These are phyloP conservation scores for Mesocentrotus franciscanus DNA, from an alignment of 53 echinoderm and acorn worm species.

Conservation along the genomic window DNA sequence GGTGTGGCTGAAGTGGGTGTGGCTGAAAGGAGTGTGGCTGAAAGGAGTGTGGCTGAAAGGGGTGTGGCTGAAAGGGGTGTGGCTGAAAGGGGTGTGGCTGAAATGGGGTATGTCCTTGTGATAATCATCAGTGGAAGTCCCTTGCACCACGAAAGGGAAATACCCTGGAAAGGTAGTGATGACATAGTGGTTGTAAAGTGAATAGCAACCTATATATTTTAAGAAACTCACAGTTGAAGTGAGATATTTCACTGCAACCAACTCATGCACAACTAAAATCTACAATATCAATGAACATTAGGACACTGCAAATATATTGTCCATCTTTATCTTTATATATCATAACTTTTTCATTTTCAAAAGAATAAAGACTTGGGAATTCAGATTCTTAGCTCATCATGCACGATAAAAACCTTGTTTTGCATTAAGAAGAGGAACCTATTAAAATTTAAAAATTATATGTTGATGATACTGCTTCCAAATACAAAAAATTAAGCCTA, in stretches of 20 bases:
- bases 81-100: background rate
- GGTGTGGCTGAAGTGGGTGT: background rate
- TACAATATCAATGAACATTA: background rate
- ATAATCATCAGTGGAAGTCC: background rate
- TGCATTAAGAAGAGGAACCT: no score
- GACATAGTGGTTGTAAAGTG: background rate
- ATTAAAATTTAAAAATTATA: background rate
- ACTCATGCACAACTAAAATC: background rate
- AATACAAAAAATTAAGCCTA: background rate
- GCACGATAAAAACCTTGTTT: no score
- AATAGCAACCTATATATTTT: background rate
- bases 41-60: background rate
- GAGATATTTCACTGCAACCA: background rate
- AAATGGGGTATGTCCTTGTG: background rate
- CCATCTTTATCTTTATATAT: no score
- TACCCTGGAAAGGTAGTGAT: background rate
- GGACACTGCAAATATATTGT: background rate
- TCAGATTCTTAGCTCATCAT: no score
- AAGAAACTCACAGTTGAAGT: background rate
- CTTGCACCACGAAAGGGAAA: background rate
- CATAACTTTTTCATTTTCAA: no score
- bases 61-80: background rate
- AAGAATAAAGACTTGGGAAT: no score
- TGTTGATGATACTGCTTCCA: background rate
- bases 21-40: background rate